These are phyloP conservation scores for Litocranius walleri DNA, from an alignment of 2,113 vertebrate species.

Conservation along the genomic window DNA sequence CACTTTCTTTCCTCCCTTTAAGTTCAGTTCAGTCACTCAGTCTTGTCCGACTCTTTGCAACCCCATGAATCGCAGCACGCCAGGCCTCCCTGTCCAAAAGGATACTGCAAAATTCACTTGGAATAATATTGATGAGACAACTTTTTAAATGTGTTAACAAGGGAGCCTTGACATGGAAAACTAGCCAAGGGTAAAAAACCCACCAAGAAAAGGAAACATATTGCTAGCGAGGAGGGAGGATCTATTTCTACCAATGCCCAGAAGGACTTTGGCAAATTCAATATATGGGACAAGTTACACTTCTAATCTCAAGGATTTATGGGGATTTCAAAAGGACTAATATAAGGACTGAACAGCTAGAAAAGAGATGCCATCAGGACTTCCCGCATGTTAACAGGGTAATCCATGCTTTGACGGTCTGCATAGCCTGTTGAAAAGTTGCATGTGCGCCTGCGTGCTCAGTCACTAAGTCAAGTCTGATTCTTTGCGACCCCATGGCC, in stretches of 20 bases:
- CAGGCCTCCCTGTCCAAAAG: background rate
- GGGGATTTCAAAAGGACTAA: background rate
- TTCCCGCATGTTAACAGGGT: background rate
- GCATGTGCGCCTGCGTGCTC: background rate
- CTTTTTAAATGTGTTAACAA: background rate
- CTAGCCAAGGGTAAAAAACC: background rate
- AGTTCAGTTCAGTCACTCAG: too few relatives aligned
- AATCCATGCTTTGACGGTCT: background rate
- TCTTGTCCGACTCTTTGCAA: too few relatives aligned
- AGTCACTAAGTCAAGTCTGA: background rate
- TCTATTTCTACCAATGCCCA: background rate
- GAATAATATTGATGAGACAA: background rate
- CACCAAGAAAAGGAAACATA: background rate
- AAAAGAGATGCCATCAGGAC: background rate
- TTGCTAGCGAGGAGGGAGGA: background rate
- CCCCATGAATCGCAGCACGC: too few relatives aligned
- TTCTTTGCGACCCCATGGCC: background rate
- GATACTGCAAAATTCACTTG: background rate
- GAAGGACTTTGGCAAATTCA: background rate
- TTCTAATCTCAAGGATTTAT: background rate
- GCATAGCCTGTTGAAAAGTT: background rate
- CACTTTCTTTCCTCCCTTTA: background rate
- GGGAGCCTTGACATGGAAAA: background rate
- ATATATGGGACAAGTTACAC: background rate
- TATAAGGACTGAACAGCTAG: background rate